A percentile compares a stretch with the other conserved stretches of the same genome.
These are phyloP conservation scores for Eulemur albifrons DNA, from an alignment of 2,797 vertebrate species.

Conservation along the genomic window DNA sequence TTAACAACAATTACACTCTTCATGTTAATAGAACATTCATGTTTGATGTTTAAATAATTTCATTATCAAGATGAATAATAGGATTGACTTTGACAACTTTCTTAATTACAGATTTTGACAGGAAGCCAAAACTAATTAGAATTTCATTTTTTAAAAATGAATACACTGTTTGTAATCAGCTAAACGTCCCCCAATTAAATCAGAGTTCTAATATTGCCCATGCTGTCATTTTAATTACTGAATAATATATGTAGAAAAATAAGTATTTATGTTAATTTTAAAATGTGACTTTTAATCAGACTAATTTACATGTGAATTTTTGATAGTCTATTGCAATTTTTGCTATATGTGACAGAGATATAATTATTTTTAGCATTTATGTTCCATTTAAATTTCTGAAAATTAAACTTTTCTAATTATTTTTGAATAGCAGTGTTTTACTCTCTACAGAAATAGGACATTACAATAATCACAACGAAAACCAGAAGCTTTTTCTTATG, in stretches of 20 bases:
- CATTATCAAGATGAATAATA: slow-evolving; percentile 84
- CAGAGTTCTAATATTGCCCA: slow-evolving; percentile 70
- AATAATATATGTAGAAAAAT: slow-evolving; percentile 68
- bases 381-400: neutral
- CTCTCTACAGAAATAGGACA: neutral
- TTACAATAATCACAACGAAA: neutral
- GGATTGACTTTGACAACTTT: slow-evolving; percentile 83
- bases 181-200: slow-evolving; percentile 75
- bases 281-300: slow-evolving; percentile 59
- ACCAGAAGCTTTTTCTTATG: neutral
- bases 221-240: slow-evolving; percentile 72
- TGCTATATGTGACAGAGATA: slow-evolving; percentile 31
- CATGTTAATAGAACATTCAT: slow-evolving; percentile 77
- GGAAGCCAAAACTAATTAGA: slow-evolving; percentile 82
- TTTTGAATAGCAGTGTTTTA: neutral
- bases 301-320: slow-evolving; percentile 38
- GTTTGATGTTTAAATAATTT: slow-evolving; percentile 85
- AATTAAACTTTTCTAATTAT: neutral
- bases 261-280: slow-evolving; percentile 55
- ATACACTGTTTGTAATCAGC: slow-evolving; percentile 77
- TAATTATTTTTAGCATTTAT: slow-evolving; percentile 20
- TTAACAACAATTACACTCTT: slow-evolving; percentile 72
- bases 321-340: neutral
- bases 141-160: slow-evolving; percentile 78
- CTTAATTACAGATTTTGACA: slow-evolving; percentile 83